These are phyloP conservation scores for Apotomis betuletana DNA, from an alignment of 2,888 invertebrate species.

Conservation along the genomic window DNA sequence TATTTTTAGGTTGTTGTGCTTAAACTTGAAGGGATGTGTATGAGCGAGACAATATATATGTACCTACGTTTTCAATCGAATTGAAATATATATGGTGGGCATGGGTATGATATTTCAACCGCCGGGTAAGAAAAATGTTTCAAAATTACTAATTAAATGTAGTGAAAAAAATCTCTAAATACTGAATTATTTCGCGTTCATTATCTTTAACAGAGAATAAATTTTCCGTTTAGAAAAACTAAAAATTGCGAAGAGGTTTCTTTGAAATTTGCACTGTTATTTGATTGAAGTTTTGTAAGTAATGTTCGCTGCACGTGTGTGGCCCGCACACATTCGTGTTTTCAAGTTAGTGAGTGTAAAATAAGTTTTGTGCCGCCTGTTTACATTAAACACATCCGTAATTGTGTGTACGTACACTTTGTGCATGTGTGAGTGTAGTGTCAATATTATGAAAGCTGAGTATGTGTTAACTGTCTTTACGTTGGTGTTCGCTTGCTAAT, in stretches of 20 bases:
- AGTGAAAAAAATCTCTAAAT: too few relatives aligned
- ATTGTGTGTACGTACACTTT: slow-evolving; percentile 46
- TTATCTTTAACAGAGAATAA: not conserved
- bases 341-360: slow-evolving; percentile 48
- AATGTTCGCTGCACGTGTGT: slow-evolving; percentile 40
- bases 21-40: too few relatives aligned
- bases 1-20: too few relatives aligned
- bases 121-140: too few relatives aligned
- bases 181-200: not conserved
- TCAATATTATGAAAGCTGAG: slow-evolving; percentile 57
- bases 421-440: slow-evolving; percentile 51
- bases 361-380: slow-evolving; percentile 57
- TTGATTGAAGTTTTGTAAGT: slow-evolving; percentile 33
- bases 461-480: slow-evolving; percentile 56
- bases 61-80: too few relatives aligned
- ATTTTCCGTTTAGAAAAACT: slow-evolving; percentile 17
- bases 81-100: too few relatives aligned
- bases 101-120: too few relatives aligned
- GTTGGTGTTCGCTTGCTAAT: slow-evolving; percentile 59
- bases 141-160: too few relatives aligned
- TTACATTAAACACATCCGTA: slow-evolving; percentile 61
- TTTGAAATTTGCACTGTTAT: slow-evolving; percentile 31
- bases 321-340: slow-evolving; percentile 45
- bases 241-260: slow-evolving; percentile 19
- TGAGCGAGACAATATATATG: too few relatives aligned